Base-by-base conservation (phyloP, 2,113 vertebrate genomes). In the Carassius gibelio region DNA sequence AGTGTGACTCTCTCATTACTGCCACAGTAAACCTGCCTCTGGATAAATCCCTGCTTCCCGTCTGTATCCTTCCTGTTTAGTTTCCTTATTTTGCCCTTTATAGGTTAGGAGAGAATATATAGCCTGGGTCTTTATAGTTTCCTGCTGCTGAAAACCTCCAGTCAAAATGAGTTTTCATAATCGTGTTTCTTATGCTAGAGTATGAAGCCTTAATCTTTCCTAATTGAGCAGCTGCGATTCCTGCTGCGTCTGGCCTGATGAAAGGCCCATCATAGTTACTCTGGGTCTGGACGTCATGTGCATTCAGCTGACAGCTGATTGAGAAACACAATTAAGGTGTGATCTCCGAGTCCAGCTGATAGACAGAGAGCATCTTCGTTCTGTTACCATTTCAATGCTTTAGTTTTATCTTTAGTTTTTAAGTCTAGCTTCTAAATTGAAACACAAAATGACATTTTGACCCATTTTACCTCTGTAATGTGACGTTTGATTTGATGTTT, bases 41-140 rank as follows among this genome's bases (percentile, higher is more conserved):
- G 23, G 59, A 76, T 42, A 75, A 84, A 36, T 50, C 50, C 42
- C 48, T 57, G 48, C 36, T 84, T 87, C 82, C 72, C 82, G 72
- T 17, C 38, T 19, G 13, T 77, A 30, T 75, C 74, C 62, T 57
- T 74, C 57, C 30, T 75, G 9, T 64, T 74, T 61, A 71, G 23
- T 38, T 30, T 59, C 66, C 30, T 52, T 80, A 68, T 83, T 50
- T 23, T 75, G 34, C 23, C 19, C 7, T 61, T 61, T n/a, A 61
- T 61, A 61, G 57, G 17, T 17, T 17, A 38, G 68, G 15, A 38
- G 8, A 71, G 34, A 71, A 81, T 76, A 21, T 30, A 11, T 42
- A 71, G 19, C 36, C 68, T 5, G 8, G 36, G 36, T 71, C 68
- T 71, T 71, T 38, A 71, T 42, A 42, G 68, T 14, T 21, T 71